Percentiles rank a stretch among this genome's conserved stretches.
Evolutionary conservation across 2,113 vertebrate species (phyloP).

Genomic region (Eclectus roratus): DNA sequence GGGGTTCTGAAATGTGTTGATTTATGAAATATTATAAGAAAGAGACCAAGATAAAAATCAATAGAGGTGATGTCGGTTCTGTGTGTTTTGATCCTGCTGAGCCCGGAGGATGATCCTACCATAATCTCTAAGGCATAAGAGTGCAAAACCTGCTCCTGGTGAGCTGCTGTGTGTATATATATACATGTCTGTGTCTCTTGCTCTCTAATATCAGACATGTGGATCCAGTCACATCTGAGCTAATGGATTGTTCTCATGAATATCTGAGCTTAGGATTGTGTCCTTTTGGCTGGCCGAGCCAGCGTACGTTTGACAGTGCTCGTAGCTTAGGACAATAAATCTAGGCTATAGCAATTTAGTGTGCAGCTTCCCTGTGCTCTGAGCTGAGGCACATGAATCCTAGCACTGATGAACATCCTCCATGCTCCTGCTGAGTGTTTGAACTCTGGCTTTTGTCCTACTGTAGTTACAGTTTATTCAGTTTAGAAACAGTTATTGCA

Average conservation of each 20-base stretch:
- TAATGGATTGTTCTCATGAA: neutral
- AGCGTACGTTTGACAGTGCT: neutral
- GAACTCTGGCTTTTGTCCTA: constrained; percentile 15
- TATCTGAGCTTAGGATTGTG: neutral
- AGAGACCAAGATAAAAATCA: constrained; percentile 54
- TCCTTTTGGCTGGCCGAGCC: neutral
- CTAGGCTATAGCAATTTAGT: neutral
- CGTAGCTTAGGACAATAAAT: neutral
- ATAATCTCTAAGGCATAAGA: constrained; percentile 33
- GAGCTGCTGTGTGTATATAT: neutral
- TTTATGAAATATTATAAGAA: constrained; percentile 46
- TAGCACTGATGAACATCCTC: neutral
- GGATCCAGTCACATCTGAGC: neutral
- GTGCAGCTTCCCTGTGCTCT: neutral
- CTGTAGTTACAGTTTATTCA: constrained; percentile 46
- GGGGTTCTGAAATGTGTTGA: constrained; percentile 33
- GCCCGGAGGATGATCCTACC: constrained; percentile 39
- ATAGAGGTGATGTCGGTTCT: constrained; percentile 52
- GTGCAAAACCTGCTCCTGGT: neutral
- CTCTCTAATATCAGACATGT: neutral
- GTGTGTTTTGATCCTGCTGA: constrained; percentile 60
- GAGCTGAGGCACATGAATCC: neutral
- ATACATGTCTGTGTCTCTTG: neutral
- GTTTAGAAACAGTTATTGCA: neutral
- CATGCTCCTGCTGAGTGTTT: neutral